A percentile compares a stretch with the other conserved stretches of the same genome.
Conservation (phyloP, 2,797 vertebrate genomes). For the Takifugu ocellatus region DNA sequence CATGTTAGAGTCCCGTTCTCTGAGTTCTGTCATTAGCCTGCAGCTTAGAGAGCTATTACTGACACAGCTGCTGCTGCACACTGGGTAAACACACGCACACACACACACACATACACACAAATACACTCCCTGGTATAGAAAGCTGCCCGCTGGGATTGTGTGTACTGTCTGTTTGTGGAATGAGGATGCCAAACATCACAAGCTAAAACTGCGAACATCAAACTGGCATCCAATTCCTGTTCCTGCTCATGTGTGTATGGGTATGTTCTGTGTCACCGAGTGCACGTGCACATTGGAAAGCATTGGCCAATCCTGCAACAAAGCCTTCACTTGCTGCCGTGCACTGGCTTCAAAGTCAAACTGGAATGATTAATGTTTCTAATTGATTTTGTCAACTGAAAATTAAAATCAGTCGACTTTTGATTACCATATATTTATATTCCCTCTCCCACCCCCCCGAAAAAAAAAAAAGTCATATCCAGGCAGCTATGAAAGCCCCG, state of each 20-base stretch:
- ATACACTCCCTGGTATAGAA: conserved; percentile 23
- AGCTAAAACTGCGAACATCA: conserved; percentile 51
- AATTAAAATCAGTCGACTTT: not conserved
- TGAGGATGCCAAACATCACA: conserved; percentile 67
- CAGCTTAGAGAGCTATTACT: conserved; percentile 75
- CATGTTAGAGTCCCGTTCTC: conserved; percentile 70
- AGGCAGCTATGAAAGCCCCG: no score
- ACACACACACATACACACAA: conserved; percentile 36
- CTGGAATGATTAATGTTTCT: not conserved
- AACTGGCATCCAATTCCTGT: conserved; percentile 52
- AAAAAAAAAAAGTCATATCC: no score
- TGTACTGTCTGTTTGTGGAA: conserved; percentile 66
- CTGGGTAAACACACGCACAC: conserved; percentile 64
- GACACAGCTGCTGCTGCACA: conserved; percentile 70
- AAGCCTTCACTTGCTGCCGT: conserved; percentile 5
- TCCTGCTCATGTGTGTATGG: conserved; percentile 40
- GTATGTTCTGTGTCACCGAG: conserved; percentile 32
- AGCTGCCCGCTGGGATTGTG: conserved; percentile 60
- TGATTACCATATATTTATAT: no score
- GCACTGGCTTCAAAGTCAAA: not conserved
- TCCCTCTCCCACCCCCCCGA: not conserved
- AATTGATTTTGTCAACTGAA: not conserved
- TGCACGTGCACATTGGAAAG: conserved; percentile 16
- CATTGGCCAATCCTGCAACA: conserved; percentile 13
- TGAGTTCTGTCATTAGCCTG: conserved; percentile 70